phyloP scores from a whole-genome alignment of 2,113 vertebrate species.

The Gorsachius goisagi region DNA sequence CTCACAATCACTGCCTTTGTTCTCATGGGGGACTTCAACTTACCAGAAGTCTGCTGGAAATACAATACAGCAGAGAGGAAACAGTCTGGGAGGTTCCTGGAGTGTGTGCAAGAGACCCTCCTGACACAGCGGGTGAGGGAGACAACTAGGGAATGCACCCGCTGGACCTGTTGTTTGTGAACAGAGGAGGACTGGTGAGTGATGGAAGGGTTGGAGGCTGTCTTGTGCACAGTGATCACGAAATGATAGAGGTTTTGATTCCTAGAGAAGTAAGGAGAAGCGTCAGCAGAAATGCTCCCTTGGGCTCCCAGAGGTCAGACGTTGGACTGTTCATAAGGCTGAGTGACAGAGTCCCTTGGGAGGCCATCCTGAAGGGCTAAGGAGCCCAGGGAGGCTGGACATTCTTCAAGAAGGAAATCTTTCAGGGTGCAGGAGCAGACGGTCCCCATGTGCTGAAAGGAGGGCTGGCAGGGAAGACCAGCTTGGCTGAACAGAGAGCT shows the following conservation, averaged over 20 bases:
- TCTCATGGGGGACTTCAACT: not conserved
- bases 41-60: not conserved
- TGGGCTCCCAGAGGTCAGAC: not conserved
- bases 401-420: not conserved
- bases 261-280: not conserved
- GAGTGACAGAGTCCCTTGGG: not conserved
- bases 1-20: not conserved
- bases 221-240: not conserved
- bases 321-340: not conserved
- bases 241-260: not conserved
- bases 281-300: not conserved
- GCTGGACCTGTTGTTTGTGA: not conserved
- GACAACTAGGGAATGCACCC: not conserved
- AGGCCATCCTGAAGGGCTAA: not conserved
- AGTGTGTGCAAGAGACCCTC: not conserved
- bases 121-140: not conserved
- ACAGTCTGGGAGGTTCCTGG: too few species aligned
- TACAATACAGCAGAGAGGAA: not conserved
- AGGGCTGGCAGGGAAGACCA: not conserved
- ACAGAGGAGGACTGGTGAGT: not conserved
- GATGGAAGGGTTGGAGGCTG: not conserved
- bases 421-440: not conserved
- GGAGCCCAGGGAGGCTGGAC: not conserved
- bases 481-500: not conserved
- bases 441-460: not conserved